phyloP scores from a whole-genome alignment of 2,797 vertebrate species.

The Eremophila alpestris region DNA sequence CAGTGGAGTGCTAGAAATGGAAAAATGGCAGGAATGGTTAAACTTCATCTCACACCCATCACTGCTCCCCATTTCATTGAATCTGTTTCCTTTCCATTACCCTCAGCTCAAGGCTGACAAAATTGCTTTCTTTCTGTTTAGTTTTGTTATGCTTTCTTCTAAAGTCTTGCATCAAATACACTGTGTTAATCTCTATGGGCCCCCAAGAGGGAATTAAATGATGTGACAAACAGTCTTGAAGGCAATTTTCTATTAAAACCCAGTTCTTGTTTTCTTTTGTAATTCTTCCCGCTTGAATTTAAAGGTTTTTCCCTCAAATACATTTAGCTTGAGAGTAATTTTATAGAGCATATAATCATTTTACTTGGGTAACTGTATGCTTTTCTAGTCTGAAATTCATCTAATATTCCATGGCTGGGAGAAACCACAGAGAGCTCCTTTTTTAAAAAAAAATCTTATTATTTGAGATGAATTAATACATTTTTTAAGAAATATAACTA shows the following conservation, averaged over 20 bases:
- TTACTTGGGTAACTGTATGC: fast-evolving
- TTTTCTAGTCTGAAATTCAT: neutral
- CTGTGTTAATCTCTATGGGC: neutral
- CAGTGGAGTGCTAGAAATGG: neutral
- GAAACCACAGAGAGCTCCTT: neutral
- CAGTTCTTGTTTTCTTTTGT: neutral
- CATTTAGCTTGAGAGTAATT: neutral
- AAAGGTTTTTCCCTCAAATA: neutral
- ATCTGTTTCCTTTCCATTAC: neutral
- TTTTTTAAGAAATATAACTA: neutral
- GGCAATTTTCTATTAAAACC: neutral
- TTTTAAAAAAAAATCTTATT: neutral
- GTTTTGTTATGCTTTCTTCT: neutral
- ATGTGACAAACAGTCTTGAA: neutral
- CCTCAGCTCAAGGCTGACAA: neutral
- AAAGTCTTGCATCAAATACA: neutral
- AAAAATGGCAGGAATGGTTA: neutral
- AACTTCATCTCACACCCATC: neutral
- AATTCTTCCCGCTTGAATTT: neutral
- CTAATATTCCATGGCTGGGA: neutral
- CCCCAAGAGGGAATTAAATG: conserved; percentile 28
- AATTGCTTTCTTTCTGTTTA: neutral
- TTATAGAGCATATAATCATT: neutral
- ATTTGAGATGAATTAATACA: neutral
- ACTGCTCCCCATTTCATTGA: neutral